phyloP scores from a whole-genome alignment of 2,888 invertebrate species.

The Zonitis immaculata region DNA sequence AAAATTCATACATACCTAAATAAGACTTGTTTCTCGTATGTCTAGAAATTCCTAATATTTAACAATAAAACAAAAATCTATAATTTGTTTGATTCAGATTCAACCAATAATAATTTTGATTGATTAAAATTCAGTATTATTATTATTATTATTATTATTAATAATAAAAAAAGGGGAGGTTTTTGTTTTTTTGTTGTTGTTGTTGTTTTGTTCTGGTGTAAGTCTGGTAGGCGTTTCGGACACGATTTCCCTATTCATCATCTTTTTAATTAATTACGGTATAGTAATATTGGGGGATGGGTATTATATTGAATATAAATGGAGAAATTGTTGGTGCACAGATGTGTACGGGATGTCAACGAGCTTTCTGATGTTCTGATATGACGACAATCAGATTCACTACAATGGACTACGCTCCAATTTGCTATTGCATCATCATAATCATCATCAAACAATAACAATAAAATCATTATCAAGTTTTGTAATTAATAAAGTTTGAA shows the following conservation, averaged over 20 bases:
- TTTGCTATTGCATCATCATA: neutral
- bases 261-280: slow-evolving; percentile 32
- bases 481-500: slow-evolving; percentile 47
- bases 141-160: no score
- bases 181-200: neutral
- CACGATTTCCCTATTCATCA: slow-evolving; percentile 5
- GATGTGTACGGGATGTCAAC: slow-evolving; percentile 40
- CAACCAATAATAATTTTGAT: no score
- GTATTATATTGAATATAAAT: slow-evolving; percentile 17
- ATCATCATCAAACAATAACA: neutral
- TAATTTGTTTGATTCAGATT: no score
- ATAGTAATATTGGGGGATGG: slow-evolving; percentile 3
- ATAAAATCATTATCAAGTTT: slow-evolving; percentile 33
- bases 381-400: slow-evolving; percentile 43
- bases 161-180: no score
- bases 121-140: no score
- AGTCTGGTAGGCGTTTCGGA: slow-evolving; percentile 6
- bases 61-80: no score
- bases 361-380: slow-evolving; percentile 39
- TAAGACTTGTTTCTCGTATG: no score
- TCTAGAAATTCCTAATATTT: no score
- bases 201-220: neutral
- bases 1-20: no score
- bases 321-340: slow-evolving; percentile 27
- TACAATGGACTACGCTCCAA: slow-evolving; percentile 41